Conservation (phyloP, 2,888 invertebrate genomes). For the Alloplasta piceator region DNA sequence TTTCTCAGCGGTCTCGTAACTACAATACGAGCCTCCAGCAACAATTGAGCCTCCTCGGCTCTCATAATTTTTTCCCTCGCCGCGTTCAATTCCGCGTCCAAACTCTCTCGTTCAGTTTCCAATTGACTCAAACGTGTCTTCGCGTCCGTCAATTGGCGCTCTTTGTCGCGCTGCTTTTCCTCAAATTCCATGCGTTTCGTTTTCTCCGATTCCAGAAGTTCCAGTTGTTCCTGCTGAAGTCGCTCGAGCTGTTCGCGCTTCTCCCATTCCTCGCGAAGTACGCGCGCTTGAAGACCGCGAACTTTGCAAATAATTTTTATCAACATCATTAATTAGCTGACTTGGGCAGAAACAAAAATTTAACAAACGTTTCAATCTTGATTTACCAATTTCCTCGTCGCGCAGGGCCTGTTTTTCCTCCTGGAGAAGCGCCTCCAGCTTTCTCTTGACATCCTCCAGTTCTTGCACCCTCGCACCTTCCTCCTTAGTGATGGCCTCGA, state of each 20-base stretch:
- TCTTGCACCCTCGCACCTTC: slow-evolving; percentile 90
- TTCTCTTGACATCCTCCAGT: slow-evolving; percentile 88
- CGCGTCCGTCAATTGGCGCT: slow-evolving; percentile 89
- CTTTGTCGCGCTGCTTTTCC: slow-evolving; percentile 88
- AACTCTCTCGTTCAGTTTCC: slow-evolving; percentile 88
- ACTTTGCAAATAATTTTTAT: slow-evolving; percentile 79
- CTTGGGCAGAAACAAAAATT: not conserved
- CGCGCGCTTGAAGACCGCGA: slow-evolving; percentile 88
- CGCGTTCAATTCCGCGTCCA: slow-evolving; percentile 89
- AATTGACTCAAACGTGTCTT: slow-evolving; percentile 88
- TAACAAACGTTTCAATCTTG: not conserved
- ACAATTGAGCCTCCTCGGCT: slow-evolving; percentile 87
- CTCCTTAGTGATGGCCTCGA: slow-evolving; percentile 88
- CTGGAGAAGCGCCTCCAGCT: slow-evolving; percentile 89
- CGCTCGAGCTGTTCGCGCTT: slow-evolving; percentile 91
- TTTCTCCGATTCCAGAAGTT: slow-evolving; percentile 89
- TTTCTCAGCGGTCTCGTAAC: slow-evolving; percentile 85
- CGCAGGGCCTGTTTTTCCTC: slow-evolving; percentile 93
- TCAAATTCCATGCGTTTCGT: slow-evolving; percentile 91
- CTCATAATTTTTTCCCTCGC: slow-evolving; percentile 88
- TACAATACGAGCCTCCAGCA: slow-evolving; percentile 85
- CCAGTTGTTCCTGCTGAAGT: slow-evolving; percentile 90
- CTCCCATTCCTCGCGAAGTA: slow-evolving; percentile 93
- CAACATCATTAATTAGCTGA: not conserved
- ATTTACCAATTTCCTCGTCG: slow-evolving; percentile 90